These are phyloP conservation scores for Miniopterus natalensis DNA, from an alignment of 2,113 vertebrate genomes.

Conservation along the genomic window DNA sequence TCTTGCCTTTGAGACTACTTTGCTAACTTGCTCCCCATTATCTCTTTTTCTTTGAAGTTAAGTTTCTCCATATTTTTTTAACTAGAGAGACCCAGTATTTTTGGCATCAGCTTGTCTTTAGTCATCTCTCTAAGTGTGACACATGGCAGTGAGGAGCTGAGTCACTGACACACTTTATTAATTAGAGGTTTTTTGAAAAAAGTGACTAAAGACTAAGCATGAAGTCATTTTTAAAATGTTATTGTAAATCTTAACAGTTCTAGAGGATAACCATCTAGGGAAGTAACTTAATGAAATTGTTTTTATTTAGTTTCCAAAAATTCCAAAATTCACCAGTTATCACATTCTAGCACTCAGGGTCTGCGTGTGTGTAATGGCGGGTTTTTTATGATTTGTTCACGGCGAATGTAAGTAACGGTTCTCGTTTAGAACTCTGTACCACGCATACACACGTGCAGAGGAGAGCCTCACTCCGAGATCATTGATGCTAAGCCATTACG, in stretches of 20 bases:
- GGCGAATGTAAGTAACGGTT: not conserved
- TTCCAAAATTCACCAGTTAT: not conserved
- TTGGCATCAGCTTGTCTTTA: not conserved
- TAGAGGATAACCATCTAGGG: not conserved
- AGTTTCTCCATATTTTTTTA: constrained; percentile 14
- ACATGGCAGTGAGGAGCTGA: not conserved
- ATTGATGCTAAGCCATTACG: not conserved
- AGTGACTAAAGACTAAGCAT: not conserved
- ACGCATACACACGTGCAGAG: no score
- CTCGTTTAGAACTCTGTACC: not conserved
- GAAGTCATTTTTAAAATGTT: constrained; percentile 17
- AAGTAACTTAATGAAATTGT: not conserved
- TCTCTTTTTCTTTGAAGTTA: not conserved
- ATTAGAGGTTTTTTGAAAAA: constrained; percentile 58
- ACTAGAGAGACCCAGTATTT: constrained; percentile 30
- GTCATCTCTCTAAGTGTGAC: constrained; percentile 39
- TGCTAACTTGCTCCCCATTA: not conserved
- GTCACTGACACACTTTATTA: constrained; percentile 66
- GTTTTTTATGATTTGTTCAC: not conserved
- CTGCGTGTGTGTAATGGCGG: not conserved
- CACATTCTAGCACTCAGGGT: not conserved
- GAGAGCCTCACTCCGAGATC: not conserved
- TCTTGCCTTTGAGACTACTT: not conserved
- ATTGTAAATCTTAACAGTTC: constrained; percentile 54
- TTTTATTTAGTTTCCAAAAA: constrained; percentile 43